Evolutionary conservation across 1,140 invertebrate genomes (phyloP), one percentile per base, ranked within the genome.

Genomic region (Brachionus rubens): DNA sequence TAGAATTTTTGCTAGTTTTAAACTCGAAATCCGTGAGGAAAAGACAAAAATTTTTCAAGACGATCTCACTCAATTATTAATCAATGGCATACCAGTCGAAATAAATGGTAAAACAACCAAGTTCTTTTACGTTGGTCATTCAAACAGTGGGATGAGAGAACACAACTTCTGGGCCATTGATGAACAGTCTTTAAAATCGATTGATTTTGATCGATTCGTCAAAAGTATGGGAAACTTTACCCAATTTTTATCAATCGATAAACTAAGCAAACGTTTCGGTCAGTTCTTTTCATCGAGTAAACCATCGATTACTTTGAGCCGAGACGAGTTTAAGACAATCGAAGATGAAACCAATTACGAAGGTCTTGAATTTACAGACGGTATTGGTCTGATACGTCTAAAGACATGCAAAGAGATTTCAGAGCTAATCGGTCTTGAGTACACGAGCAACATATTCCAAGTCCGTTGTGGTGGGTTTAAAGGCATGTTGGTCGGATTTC

Each of bases 391-490:
- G 6, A 47, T 68, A 1, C 4, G 43, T 0, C 10, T n/a, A 48
- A 28, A 47, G 7, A 10, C 21, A n/a, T 47, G 33, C 16, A 24
- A 68, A 30, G 41, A 33, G 33, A 48, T 68, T 48, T 28, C 65
- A 10, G n/a, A 68, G 33, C 21, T 30, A 28, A 16, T 68, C 12
- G 12, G 30, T 3, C 24, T 68, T 16, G 14, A 48, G 30, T 33
- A 48, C 10, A 3, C 24, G 30, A 30, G n/a, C 30, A 28, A 30
- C 5, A 47, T 47, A 28, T 48, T 68, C 48, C 65, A 68, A 48
- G 21, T 68, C 2, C 21, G 65, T 12, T 68, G 65, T 68, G 65
- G 12, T 30, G 65, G 65, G 16, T 68, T 41, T 30, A 68, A 68
- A 33, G 65, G 65, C 1, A 33, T 47, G 33, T 16, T 68, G 9